phyloP scores from a whole-genome alignment of 2,888 invertebrate genomes.

The Melanotus villosus region DNA sequence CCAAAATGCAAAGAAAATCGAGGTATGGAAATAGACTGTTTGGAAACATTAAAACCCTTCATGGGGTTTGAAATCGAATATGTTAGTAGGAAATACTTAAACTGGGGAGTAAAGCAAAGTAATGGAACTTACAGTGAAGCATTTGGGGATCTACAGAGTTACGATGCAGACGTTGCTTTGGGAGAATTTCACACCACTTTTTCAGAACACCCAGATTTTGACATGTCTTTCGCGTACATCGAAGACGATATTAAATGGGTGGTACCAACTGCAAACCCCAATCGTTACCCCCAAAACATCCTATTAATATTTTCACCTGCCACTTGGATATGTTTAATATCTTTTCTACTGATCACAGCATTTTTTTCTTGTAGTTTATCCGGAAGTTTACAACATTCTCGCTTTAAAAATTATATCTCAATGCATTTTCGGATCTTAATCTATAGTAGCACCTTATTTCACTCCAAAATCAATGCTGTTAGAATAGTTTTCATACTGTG shows the following conservation, averaged over 20 bases:
- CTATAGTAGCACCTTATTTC: neutral
- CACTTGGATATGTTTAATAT: neutral
- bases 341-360: neutral
- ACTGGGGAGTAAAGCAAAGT: neutral
- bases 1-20: neutral
- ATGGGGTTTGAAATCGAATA: neutral
- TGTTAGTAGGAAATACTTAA: neutral
- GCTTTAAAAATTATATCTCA: neutral
- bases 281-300: neutral
- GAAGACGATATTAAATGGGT: constrained; percentile 13
- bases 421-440: neutral
- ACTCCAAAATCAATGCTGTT: neutral
- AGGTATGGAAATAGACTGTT: neutral
- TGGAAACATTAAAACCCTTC: neutral
- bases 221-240: constrained; percentile 9
- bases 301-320: neutral
- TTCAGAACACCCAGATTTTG: neutral
- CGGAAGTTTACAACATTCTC: neutral
- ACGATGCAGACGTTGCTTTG: neutral
- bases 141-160: neutral
- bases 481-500: neutral
- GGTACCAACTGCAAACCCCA: neutral
- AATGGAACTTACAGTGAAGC: neutral
- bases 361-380: too few relatives aligned
- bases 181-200: neutral